phyloP scores from a whole-genome alignment of 2,113 vertebrate genomes.

The Nasalis larvatus region DNA sequence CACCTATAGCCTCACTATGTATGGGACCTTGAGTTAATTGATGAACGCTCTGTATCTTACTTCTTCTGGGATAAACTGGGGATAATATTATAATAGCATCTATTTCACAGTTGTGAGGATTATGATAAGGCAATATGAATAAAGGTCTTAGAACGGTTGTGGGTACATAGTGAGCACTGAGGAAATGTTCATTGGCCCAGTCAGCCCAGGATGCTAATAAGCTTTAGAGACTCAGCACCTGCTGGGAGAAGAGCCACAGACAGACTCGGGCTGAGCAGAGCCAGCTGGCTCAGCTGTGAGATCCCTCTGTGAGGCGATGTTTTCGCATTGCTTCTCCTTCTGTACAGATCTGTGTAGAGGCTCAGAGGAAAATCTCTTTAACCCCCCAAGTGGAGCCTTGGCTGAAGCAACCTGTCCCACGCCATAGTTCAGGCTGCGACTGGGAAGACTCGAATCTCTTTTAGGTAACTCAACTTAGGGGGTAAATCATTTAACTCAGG shows the following conservation, averaged over 20 bases:
- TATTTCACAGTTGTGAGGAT: not conserved
- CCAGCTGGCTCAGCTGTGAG: conserved; percentile 48
- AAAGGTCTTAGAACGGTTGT: not conserved
- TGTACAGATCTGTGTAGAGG: conserved; percentile 28
- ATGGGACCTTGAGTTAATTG: not conserved
- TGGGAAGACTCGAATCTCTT: conserved; percentile 1
- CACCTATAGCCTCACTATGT: not conserved
- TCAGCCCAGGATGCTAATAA: not conserved
- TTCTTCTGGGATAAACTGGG: not conserved
- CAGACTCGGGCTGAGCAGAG: not conserved
- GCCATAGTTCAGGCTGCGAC: not conserved
- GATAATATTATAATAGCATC: not conserved
- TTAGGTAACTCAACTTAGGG: not conserved
- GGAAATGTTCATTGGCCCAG: not conserved
- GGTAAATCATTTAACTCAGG: conserved; percentile 33
- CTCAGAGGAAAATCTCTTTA: conserved; percentile 48
- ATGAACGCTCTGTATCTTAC: not conserved
- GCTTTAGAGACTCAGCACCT: not conserved
- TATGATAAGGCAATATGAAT: not conserved
- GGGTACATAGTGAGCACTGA: not conserved
- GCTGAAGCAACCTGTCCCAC: not conserved
- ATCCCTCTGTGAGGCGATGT: not conserved
- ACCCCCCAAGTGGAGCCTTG: not conserved
- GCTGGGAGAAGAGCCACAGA: conserved; percentile 6
- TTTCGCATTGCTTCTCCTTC: not conserved